Conservation (phyloP, 2,888 invertebrate species). For the Hoplodrina ambigua region DNA sequence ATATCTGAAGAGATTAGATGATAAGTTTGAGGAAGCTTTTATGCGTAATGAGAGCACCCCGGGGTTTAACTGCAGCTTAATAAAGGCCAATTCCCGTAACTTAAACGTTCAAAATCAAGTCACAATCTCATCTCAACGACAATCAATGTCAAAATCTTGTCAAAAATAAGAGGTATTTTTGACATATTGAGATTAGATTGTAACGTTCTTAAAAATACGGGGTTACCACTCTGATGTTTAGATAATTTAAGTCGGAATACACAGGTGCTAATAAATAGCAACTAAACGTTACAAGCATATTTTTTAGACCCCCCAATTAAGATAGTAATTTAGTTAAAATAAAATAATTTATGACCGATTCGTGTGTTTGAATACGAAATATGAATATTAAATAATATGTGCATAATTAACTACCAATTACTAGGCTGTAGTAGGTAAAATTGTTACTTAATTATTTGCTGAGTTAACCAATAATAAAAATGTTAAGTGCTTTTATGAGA, state of each 20-base stretch:
- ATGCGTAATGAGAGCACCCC: constrained; percentile 39
- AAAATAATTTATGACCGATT: constrained; percentile 30
- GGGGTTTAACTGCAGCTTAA: constrained; percentile 9
- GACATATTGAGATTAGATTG: no score
- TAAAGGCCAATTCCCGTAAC: not conserved
- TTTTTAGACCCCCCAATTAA: constrained; percentile 17
- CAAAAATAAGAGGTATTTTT: no score
- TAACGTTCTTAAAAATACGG: no score
- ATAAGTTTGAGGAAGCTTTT: constrained; percentile 54
- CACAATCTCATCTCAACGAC: no score
- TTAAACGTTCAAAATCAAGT: no score
- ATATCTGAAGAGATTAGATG: constrained; percentile 52
- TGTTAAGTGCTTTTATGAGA: constrained; percentile 13
- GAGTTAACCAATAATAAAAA: constrained; percentile 20
- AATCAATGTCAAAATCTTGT: no score
- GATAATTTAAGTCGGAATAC: not conserved
- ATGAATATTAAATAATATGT: constrained; percentile 36
- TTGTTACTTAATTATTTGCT: constrained; percentile 32
- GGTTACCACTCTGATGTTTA: not conserved
- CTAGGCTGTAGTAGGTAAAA: constrained; percentile 11
- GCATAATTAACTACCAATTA: constrained; percentile 45
- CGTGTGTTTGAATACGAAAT: constrained; percentile 43
- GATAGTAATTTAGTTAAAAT: constrained; percentile 34
- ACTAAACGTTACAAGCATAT: not conserved
- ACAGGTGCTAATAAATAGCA: not conserved